Base-by-base conservation (phyloP, 2,113 vertebrate species). In the Rallus limicola region DNA sequence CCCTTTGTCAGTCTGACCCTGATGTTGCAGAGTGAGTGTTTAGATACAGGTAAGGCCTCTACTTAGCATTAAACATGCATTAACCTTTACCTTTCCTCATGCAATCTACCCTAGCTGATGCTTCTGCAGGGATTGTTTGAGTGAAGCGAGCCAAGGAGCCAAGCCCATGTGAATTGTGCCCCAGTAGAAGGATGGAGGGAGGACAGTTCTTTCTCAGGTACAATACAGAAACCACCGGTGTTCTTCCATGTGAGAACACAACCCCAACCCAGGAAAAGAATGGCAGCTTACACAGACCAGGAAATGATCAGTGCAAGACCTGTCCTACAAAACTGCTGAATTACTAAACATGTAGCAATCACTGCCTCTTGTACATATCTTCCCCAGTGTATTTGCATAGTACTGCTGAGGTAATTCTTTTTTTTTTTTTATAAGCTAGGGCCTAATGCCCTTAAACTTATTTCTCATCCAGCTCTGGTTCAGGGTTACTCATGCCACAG, bases 241-340 rank as follows among this genome's bases (percentile, higher is more conserved):
- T 28, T 81, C 82, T 70, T 83, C 46, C 20, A 31, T 0, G 0
- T 4, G 8, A 72, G 59, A 58, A 40, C 65, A 93, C 77, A 89
- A 77, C 4, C 40, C 70, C 40, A 72, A 50, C 5, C 81, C 78
- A 92, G 62, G 74, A 94, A 46, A 96, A 90, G 67, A 97, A 96
- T 9, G 96, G 95, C 96, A 97, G 96, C 96, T 96, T 85, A 72
- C 89, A 82, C 25, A 34, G 40, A 79, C 92, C 80, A 76, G 71
- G 48, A 84, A 78, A 44, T 13, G 2, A 88, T 56, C 85, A 33
- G 8, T 8, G 4, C 26, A 46, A 59, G 44, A 85, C 62, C 42
- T 23, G 77, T n/a, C 76, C 60, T 48, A 56, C 42, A 52, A 31
- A 68, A 81, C n/a, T 38, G 71, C 21, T 71, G 68, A 75, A n/a